Evolutionary conservation across 2,888 invertebrate species (phyloP).

Genomic region (Fragum whitleyi): DNA sequence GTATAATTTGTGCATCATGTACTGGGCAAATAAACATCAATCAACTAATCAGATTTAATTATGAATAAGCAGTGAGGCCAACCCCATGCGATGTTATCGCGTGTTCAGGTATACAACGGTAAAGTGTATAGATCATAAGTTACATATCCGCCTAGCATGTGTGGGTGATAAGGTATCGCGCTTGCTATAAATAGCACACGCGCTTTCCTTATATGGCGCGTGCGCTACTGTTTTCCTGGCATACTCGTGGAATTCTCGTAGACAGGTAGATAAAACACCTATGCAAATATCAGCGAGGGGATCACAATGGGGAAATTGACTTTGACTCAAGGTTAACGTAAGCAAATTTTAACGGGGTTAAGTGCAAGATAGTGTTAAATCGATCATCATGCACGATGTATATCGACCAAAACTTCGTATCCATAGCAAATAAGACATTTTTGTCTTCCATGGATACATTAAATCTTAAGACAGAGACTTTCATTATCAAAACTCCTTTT

Average conservation of each 20-base stretch:
- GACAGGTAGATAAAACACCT: slow-evolving; percentile 20
- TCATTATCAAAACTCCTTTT: no score
- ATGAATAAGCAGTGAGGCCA: background rate
- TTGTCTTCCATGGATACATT: no score
- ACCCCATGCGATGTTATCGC: slow-evolving; percentile 2
- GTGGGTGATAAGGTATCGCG: slow-evolving; percentile 30
- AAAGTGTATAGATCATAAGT: background rate
- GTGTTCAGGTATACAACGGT: no score
- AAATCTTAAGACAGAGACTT: no score
- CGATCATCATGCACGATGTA: no score
- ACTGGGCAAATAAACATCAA: slow-evolving; percentile 2
- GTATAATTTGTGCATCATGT: background rate
- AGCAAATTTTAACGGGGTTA: no score
- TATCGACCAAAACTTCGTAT: no score
- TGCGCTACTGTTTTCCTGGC: slow-evolving; percentile 40
- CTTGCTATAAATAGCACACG: slow-evolving; percentile 46
- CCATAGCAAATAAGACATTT: no score
- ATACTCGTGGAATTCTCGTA: slow-evolving; percentile 31
- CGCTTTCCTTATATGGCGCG: slow-evolving; percentile 56
- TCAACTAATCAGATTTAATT: background rate
- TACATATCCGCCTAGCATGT: slow-evolving; percentile 17
- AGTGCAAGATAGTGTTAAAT: no score
- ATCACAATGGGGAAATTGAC: slow-evolving; percentile 25
- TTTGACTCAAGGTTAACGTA: slow-evolving; percentile 14
- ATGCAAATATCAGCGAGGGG: background rate